Evolutionary conservation across 1,140 invertebrate genomes (phyloP).

Genomic region (Agrypnia vestita): DNA sequence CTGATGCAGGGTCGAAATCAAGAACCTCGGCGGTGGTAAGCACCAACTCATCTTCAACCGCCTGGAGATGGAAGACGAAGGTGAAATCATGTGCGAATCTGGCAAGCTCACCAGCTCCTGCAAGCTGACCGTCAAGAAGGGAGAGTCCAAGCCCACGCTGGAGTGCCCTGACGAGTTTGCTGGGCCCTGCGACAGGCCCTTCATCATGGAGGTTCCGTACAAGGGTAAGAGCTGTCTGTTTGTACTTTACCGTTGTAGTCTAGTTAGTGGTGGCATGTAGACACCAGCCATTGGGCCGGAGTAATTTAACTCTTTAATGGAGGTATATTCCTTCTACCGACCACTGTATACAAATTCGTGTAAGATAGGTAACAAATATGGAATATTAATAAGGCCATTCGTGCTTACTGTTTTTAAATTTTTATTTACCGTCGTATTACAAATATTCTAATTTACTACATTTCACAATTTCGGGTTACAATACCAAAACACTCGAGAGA

Average conservation of each 20-base stretch:
- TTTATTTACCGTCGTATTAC: too few relatives aligned
- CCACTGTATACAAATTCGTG: too few relatives aligned
- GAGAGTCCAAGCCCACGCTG: slow-evolving; percentile 86
- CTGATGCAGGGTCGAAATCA: slow-evolving; percentile 83
- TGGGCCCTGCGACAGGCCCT: slow-evolving; percentile 85
- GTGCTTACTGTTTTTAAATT: too few relatives aligned
- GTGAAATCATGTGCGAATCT: slow-evolving; percentile 90
- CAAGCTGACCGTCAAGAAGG: slow-evolving; percentile 88
- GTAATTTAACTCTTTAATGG: background rate
- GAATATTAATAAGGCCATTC: too few relatives aligned
- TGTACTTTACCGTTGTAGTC: too few relatives aligned
- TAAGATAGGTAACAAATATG: too few relatives aligned
- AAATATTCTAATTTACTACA: too few relatives aligned
- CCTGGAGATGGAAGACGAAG: slow-evolving; percentile 85
- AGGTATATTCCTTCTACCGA: background rate
- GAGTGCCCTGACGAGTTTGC: slow-evolving; percentile 87
- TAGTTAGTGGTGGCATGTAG: too few relatives aligned
- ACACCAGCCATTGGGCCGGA: too few relatives aligned
- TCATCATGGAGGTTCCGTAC: slow-evolving; percentile 92
- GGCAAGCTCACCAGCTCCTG: slow-evolving; percentile 86
- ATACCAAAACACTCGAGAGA: too few relatives aligned
- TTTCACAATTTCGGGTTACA: too few relatives aligned
- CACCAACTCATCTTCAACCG: slow-evolving; percentile 92
- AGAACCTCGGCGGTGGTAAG: slow-evolving; percentile 92
- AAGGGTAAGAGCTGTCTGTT: slow-evolving; percentile 79